phyloP scores from a whole-genome alignment of 2,888 invertebrate genomes.

The Opisthograptis luteolata region DNA sequence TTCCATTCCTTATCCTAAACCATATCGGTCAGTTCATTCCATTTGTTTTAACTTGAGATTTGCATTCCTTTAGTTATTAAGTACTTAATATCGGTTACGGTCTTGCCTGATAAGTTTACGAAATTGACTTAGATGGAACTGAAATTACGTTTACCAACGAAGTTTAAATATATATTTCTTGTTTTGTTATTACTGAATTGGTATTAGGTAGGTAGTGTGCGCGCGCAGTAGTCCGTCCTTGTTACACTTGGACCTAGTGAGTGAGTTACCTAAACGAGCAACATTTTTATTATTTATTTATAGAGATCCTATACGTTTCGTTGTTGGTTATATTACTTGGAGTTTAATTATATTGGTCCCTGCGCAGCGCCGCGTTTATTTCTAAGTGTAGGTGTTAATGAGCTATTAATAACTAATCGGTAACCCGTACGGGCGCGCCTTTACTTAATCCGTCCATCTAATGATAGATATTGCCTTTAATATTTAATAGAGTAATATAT shows the following conservation, averaged over 20 bases:
- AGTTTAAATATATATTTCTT: slow-evolving; percentile 62
- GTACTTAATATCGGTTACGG: slow-evolving; percentile 85
- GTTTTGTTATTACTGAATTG: slow-evolving; percentile 70
- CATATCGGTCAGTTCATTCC: slow-evolving; percentile 62
- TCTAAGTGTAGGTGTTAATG: slow-evolving; percentile 65
- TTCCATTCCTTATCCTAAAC: slow-evolving; percentile 50
- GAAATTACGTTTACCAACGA: slow-evolving; percentile 84
- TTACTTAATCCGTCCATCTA: slow-evolving; percentile 84
- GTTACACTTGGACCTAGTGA: slow-evolving; percentile 67
- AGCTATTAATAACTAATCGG: slow-evolving; percentile 81
- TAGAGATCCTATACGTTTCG: slow-evolving; percentile 76
- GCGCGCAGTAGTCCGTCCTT: slow-evolving; percentile 63
- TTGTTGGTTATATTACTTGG: slow-evolving; percentile 70
- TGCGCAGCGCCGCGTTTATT: slow-evolving; percentile 67
- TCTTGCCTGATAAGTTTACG: slow-evolving; percentile 85
- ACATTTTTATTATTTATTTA: slow-evolving; percentile 79
- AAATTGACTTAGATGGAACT: slow-evolving; percentile 79
- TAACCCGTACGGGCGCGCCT: slow-evolving; percentile 83
- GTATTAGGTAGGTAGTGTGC: slow-evolving; percentile 58
- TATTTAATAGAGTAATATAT: slow-evolving; percentile 84
- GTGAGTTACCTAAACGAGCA: slow-evolving; percentile 81
- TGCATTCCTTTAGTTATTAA: slow-evolving; percentile 83
- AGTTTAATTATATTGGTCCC: slow-evolving; percentile 63
- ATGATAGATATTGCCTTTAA: slow-evolving; percentile 84
- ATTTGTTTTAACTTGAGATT: slow-evolving; percentile 63